Evolutionary conservation across 2,797 vertebrate genomes (phyloP).

Genomic region (Clamator glandarius): DNA sequence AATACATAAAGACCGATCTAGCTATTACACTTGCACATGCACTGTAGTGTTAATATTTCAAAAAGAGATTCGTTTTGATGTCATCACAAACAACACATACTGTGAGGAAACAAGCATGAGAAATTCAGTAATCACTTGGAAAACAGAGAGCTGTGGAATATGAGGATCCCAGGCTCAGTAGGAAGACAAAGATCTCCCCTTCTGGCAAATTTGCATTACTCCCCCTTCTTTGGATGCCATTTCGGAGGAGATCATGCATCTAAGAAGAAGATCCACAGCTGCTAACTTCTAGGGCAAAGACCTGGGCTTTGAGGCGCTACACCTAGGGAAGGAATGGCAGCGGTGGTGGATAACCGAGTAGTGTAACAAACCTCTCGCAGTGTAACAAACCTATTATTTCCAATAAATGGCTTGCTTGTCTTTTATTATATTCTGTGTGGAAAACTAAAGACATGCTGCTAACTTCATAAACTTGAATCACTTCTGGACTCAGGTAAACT

Average conservation of each 20-base stretch:
- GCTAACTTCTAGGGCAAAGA: not conserved
- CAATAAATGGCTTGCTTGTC: not conserved
- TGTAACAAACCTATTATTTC: not conserved
- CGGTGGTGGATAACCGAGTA: not conserved
- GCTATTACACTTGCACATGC: not conserved
- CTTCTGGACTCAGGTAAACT: not conserved
- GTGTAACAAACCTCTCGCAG: not conserved
- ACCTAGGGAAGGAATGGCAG: not conserved
- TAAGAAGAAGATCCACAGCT: not conserved
- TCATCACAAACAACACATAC: not conserved
- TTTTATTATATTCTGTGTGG: not conserved
- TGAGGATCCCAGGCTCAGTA: rapidly evolving
- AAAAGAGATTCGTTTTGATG: not conserved
- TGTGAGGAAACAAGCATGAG: not conserved
- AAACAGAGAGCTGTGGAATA: not conserved
- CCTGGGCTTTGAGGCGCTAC: not conserved
- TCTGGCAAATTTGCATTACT: not conserved
- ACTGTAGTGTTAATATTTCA: not conserved
- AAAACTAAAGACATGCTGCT: not conserved
- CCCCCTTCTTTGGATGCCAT: not conserved
- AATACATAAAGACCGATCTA: not conserved
- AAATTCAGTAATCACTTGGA: not conserved
- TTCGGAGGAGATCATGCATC: not conserved
- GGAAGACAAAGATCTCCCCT: not conserved
- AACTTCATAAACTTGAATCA: not conserved